Percentiles rank a stretch among this genome's conserved stretches.
These are phyloP conservation scores for Nycticryphes semicollaris DNA, from an alignment of 2,113 vertebrate species.

Conservation along the genomic window DNA sequence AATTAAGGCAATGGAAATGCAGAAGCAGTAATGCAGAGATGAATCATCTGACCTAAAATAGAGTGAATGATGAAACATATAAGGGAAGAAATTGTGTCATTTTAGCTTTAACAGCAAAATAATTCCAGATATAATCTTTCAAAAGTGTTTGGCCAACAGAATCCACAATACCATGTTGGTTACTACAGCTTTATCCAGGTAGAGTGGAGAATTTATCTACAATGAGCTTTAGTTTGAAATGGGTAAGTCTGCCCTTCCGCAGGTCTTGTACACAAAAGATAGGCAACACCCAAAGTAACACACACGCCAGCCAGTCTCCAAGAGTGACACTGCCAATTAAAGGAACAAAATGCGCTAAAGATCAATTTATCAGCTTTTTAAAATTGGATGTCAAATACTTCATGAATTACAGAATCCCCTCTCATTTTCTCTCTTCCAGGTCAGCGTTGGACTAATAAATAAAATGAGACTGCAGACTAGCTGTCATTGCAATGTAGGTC, in stretches of 20 bases:
- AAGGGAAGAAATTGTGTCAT: conserved; percentile 46
- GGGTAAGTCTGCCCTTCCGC: background rate
- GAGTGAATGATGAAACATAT: conserved; percentile 9
- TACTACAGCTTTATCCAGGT: background rate
- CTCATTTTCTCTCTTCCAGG: background rate
- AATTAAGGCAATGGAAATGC: conserved; percentile 58
- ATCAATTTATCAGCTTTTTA: background rate
- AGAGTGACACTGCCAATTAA: background rate
- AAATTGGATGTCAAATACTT: background rate
- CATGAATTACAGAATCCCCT: background rate
- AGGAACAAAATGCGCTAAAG: background rate
- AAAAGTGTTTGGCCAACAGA: background rate
- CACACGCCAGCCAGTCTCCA: background rate
- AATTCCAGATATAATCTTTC: background rate
- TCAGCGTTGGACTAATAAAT: background rate
- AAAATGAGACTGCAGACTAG: background rate
- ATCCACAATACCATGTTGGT: background rate
- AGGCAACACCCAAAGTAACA: background rate
- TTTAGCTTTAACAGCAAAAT: conserved; percentile 37
- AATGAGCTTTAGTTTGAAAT: background rate
- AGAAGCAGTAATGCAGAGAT: conserved; percentile 53
- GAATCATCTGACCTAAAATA: conserved; percentile 65
- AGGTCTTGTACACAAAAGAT: background rate
- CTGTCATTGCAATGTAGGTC: background rate
- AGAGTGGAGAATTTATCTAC: background rate